A percentile compares a stretch with the other conserved stretches of the same genome.
Evolutionary conservation across 2,888 invertebrate species (phyloP).

Genomic region (Dryobota labecula): DNA sequence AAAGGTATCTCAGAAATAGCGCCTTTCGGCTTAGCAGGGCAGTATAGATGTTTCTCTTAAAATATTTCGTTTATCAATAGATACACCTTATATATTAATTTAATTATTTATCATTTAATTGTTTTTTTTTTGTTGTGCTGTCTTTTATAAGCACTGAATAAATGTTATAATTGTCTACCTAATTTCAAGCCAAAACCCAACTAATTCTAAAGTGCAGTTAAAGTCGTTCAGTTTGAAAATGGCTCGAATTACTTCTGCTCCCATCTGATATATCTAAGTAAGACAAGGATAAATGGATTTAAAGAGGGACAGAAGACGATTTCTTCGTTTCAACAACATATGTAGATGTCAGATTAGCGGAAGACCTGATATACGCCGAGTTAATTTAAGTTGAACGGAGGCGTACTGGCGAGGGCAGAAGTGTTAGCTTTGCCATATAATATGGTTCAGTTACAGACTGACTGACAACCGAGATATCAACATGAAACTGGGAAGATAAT

Average conservation of each 20-base stretch:
- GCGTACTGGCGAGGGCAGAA: constrained; percentile 66
- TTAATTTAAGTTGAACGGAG: constrained; percentile 81
- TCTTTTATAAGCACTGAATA: too few species aligned
- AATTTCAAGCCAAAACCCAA: constrained; percentile 57
- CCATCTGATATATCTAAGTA: constrained; percentile 66
- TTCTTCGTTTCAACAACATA: constrained; percentile 77
- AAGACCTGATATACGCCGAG: constrained; percentile 77
- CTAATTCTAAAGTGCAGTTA: constrained; percentile 61
- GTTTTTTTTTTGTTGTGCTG: too few species aligned
- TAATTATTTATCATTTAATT: too few species aligned
- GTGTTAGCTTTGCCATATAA: constrained; percentile 35
- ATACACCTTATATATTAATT: too few species aligned
- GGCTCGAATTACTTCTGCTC: constrained; percentile 64
- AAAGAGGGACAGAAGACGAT: constrained; percentile 65
- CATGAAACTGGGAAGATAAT: neutral
- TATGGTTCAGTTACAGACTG: neutral
- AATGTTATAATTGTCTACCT: too few species aligned
- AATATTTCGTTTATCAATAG: too few species aligned
- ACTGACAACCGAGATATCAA: neutral
- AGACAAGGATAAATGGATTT: constrained; percentile 68
- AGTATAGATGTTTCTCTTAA: too few species aligned
- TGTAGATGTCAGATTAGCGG: constrained; percentile 82
- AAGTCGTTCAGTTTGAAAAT: constrained; percentile 55
- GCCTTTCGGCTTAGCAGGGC: too few species aligned
- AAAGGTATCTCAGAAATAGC: too few species aligned